Conservation (phyloP, 2,113 vertebrate species). For the Glaucomys volans region DNA sequence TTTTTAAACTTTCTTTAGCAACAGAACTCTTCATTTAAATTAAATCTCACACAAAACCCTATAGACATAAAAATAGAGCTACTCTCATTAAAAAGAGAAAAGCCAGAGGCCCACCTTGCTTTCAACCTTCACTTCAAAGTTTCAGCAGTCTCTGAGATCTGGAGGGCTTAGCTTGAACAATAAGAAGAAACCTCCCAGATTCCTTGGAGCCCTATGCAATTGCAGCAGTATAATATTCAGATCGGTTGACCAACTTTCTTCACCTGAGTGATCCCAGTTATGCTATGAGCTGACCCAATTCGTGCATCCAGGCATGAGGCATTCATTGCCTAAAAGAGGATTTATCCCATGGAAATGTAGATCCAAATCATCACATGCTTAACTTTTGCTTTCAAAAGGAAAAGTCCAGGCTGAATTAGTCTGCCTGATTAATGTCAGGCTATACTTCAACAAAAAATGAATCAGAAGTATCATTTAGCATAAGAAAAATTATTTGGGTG, state of each 20-base stretch:
- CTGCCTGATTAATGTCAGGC: background rate
- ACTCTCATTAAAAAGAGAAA: conserved; percentile 34
- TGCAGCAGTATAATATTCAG: background rate
- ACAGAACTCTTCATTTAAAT: conserved; percentile 52
- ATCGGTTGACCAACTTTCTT: background rate
- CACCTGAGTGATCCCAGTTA: background rate
- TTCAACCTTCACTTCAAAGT: background rate
- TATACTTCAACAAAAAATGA: background rate
- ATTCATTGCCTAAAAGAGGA: background rate
- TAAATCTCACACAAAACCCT: conserved; percentile 39
- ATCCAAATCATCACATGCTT: background rate
- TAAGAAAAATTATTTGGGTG: background rate
- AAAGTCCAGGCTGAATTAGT: conserved; percentile 15
- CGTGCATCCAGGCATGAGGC: background rate
- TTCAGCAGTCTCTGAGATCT: background rate
- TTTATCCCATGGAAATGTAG: background rate
- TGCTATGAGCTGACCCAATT: background rate
- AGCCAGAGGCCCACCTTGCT: background rate
- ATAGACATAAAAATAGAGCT: conserved; percentile 2
- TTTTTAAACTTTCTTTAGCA: conserved; percentile 45
- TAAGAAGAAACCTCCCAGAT: background rate
- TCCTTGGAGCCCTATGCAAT: background rate
- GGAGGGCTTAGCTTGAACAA: background rate
- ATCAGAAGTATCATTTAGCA: background rate
- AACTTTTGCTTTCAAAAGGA: conserved; percentile 23